Evolutionary conservation across 1,140 invertebrate species (phyloP).

Genomic region (Thrips palmi): DNA sequence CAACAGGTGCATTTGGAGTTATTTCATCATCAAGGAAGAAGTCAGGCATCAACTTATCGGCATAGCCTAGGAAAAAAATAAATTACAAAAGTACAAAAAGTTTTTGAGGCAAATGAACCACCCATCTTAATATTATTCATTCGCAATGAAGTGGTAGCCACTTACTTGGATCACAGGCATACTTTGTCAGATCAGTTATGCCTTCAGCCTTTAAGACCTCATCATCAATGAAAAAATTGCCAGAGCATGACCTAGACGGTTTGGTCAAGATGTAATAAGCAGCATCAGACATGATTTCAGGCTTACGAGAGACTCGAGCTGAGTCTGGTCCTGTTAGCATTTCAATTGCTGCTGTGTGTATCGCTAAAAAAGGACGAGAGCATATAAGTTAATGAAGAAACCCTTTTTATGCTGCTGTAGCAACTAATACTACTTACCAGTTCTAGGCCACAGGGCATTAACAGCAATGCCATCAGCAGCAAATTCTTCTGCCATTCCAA

Average conservation of each 20-base stretch:
- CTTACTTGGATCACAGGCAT: conserved; percentile 62
- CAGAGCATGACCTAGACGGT: conserved; percentile 60
- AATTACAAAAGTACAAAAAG: conserved; percentile 4
- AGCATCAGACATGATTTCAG: conserved; percentile 89
- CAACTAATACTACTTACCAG: conserved; percentile 34
- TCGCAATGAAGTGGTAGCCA: conserved; percentile 13
- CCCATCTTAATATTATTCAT: conserved; percentile 7
- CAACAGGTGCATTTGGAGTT: conserved; percentile 3
- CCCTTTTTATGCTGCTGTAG: background rate
- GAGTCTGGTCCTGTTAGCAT: conserved; percentile 64
- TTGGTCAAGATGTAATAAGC: conserved; percentile 76
- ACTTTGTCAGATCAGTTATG: conserved; percentile 69
- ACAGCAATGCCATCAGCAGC: conserved; percentile 68
- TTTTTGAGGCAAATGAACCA: conserved; percentile 8
- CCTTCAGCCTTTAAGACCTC: conserved; percentile 64
- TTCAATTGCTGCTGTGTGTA: conserved; percentile 90
- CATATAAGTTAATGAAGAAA: conserved; percentile 3
- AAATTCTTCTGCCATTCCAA: conserved; percentile 92
- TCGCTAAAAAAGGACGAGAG: conserved; percentile 36
- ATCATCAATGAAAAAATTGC: conserved; percentile 91
- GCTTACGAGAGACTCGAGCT: conserved; percentile 44
- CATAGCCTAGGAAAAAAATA: conserved; percentile 30
- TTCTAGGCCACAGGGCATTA: conserved; percentile 93
- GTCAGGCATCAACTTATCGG: conserved; percentile 60
- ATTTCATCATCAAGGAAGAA: conserved; percentile 66